Evolutionary conservation across 2,797 vertebrate genomes (phyloP).

Genomic region (Acanthurus lineatus): DNA sequence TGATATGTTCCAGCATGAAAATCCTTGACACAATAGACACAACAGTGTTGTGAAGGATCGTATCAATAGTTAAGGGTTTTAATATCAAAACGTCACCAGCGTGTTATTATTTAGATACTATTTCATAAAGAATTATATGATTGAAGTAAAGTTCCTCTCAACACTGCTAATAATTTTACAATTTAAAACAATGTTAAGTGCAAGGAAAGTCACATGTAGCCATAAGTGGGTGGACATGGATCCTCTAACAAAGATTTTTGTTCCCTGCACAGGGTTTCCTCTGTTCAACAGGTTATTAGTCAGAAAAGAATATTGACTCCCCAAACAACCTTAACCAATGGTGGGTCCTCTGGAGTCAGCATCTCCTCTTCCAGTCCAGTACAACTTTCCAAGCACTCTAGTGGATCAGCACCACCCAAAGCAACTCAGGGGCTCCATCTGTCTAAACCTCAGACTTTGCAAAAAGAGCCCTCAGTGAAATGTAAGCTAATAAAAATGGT

Average conservation of each 20-base stretch:
- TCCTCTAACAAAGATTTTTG: neutral
- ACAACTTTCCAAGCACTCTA: slow-evolving; percentile 8
- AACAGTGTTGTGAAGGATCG: neutral
- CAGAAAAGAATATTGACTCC: neutral
- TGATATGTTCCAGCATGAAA: neutral
- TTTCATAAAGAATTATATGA: neutral
- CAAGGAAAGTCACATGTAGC: neutral
- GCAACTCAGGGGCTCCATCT: slow-evolving; percentile 7
- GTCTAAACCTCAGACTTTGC: slow-evolving; percentile 28
- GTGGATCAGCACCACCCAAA: slow-evolving; percentile 13
- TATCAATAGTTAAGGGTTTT: neutral
- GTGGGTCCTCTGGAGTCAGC: slow-evolving; percentile 14
- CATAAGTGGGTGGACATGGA: neutral
- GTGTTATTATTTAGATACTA: neutral
- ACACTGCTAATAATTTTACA: neutral
- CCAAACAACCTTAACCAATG: slow-evolving; percentile 13
- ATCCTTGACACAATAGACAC: slow-evolving; percentile 4
- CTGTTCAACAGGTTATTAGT: slow-evolving; percentile 17
- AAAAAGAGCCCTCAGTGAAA: slow-evolving; percentile 9
- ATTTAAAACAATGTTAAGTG: neutral
- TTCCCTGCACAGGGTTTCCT: slow-evolving; percentile 46
- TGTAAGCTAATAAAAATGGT: slow-evolving; percentile 30
- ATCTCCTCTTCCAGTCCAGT: slow-evolving; percentile 1
- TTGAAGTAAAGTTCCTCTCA: neutral
- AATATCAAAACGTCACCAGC: neutral